Conservation (phyloP, 2,797 vertebrate genomes). For the Bradypus variegatus region DNA sequence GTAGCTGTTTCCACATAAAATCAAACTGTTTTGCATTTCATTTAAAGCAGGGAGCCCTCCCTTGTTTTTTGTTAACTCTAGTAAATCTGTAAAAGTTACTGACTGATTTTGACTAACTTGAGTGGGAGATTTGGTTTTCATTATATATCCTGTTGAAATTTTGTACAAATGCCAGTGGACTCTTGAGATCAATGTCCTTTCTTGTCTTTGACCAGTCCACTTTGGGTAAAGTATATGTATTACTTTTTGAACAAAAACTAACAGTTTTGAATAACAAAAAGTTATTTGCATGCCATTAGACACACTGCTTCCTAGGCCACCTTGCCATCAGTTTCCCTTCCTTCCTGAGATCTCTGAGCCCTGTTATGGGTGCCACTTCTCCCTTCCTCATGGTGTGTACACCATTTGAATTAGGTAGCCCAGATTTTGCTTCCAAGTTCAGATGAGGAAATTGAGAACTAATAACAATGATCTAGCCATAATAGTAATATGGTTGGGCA, state of each 20-base stretch:
- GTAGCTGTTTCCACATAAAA: not conserved
- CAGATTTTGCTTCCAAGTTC: not conserved
- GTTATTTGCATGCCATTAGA: not conserved
- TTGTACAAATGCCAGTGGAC: not conserved
- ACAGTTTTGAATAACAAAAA: not conserved
- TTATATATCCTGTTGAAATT: not conserved
- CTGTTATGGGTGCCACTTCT: not conserved
- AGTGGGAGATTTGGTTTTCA: constrained; percentile 4
- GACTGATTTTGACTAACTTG: constrained; percentile 18
- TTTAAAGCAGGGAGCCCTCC: not conserved
- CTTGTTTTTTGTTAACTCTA: not conserved
- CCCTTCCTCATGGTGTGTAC: not conserved
- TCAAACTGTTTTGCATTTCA: not conserved
- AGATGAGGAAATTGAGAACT: not conserved
- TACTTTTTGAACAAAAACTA: not conserved
- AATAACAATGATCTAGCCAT: not conserved
- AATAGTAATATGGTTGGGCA: not conserved
- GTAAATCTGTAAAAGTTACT: constrained; percentile 15
- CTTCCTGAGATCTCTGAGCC: not conserved
- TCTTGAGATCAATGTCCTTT: too few species aligned
- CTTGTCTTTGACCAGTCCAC: too few species aligned
- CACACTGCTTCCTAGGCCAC: not conserved
- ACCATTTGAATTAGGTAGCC: not conserved
- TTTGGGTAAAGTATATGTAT: not conserved
- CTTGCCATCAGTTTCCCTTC: not conserved